A percentile compares a stretch with the other conserved stretches of the same genome.
phyloP scores from a whole-genome alignment of 2,113 vertebrate genomes.

The Aptenodytes patagonicus region DNA sequence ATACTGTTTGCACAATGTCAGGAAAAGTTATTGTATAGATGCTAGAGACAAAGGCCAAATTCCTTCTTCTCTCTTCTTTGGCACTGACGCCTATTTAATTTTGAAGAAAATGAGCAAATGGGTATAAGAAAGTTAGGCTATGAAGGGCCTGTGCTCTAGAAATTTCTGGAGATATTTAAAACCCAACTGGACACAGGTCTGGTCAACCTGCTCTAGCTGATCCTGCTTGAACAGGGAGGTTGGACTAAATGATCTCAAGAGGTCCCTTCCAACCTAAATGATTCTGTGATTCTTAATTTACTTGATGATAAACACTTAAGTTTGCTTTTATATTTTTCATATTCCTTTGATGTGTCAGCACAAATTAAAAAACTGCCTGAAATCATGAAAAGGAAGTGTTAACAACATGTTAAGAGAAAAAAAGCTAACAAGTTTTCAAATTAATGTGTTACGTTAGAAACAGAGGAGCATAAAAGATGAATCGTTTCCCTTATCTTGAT shows the following conservation, averaged over 20 bases:
- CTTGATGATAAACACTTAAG: neutral
- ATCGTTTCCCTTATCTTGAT: neutral
- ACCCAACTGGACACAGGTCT: fast-evolving
- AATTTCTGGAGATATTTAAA: neutral
- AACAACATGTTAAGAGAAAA: neutral
- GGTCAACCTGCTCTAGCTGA: neutral
- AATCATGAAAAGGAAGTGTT: neutral
- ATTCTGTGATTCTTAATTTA: neutral
- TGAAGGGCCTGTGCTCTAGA: neutral
- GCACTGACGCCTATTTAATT: neutral
- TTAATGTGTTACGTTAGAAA: neutral
- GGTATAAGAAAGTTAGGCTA: fast-evolving
- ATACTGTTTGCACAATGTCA: neutral
- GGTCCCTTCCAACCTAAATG: neutral
- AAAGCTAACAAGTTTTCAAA: neutral
- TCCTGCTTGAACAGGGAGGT: neutral
- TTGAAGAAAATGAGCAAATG: neutral
- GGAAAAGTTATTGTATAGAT: neutral
- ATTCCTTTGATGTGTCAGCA: neutral
- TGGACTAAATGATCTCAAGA: neutral
- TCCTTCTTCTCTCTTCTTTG: neutral
- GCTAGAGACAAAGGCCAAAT: neutral
- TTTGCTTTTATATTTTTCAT: neutral
- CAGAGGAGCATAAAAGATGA: neutral
- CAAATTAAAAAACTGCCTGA: neutral